Evolutionary conservation across 37 sponge, comb jelly and placozoan species (phyloP).

Genomic region (Eunapius fragilis): DNA sequence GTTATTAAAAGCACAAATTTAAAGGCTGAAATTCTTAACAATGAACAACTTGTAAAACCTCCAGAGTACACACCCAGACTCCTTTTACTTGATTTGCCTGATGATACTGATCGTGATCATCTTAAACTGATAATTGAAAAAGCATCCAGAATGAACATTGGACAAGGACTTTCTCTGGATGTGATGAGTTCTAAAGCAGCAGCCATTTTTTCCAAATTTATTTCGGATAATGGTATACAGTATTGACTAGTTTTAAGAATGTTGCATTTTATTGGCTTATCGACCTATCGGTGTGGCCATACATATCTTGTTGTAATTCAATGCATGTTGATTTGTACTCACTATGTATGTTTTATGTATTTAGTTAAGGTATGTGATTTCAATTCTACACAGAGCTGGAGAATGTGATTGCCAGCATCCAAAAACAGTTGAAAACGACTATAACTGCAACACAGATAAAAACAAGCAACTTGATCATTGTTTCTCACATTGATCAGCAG

Average conservation of each 20-base stretch:
- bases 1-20: background rate
- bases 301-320: too few relatives aligned
- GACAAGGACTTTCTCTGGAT: background rate
- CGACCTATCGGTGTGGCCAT: too few relatives aligned
- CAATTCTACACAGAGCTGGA: background rate
- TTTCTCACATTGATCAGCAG: background rate
- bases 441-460: slow-evolving; percentile 13
- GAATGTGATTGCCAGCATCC: background rate
- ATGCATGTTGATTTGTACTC: too few relatives aligned
- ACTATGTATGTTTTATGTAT: too few relatives aligned
- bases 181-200: background rate
- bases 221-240: background rate
- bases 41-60: background rate
- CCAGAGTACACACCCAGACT: background rate
- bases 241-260: too few relatives aligned
- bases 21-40: background rate
- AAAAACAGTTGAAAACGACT: background rate
- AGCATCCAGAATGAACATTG: background rate
- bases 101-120: background rate
- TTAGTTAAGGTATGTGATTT: too few relatives aligned
- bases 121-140: background rate
- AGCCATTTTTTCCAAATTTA: background rate
- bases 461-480: background rate
- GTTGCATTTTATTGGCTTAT: background rate
- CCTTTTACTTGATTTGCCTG: background rate